Conservation (phyloP, 1,140 invertebrate species). For the Zelostemma sp. region DNA sequence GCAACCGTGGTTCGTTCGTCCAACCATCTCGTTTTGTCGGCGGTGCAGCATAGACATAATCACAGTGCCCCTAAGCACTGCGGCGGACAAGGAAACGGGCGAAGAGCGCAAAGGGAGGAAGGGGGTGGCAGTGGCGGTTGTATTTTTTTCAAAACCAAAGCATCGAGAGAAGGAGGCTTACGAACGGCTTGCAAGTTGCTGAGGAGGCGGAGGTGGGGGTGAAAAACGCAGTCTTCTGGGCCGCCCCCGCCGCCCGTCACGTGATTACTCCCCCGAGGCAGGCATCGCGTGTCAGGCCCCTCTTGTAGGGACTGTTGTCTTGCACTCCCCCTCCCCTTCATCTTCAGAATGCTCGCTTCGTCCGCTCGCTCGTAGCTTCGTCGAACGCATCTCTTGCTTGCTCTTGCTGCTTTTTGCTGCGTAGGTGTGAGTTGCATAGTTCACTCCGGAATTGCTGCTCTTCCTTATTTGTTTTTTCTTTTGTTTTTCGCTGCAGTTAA, state of each 20-base stretch:
- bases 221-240: constrained; percentile 41
- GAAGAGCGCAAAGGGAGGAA: constrained; percentile 35
- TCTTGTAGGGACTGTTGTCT: constrained; percentile 46
- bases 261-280: constrained; percentile 67
- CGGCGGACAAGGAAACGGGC: constrained; percentile 19
- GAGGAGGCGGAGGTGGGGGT: constrained; percentile 46
- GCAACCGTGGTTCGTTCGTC: constrained; percentile 31
- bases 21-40: constrained; percentile 64
- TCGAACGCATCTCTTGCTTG: neutral
- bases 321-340: constrained; percentile 11
- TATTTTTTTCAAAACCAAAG: constrained; percentile 45
- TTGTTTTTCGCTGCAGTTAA: neutral
- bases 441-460: constrained; percentile 12
- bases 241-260: constrained; percentile 65
- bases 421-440: constrained; percentile 32
- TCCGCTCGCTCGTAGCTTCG: neutral
- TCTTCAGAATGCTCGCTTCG: neutral
- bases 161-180: constrained; percentile 2
- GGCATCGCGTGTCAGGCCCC: constrained; percentile 69
- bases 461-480: neutral
- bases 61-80: constrained; percentile 66
- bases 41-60: constrained; percentile 60
- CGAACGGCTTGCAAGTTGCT: neutral
- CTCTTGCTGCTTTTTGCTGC: constrained; percentile 2
- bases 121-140: constrained; percentile 28